phyloP scores from a whole-genome alignment of 2,113 vertebrate genomes.

The Bujurquina vittata region DNA sequence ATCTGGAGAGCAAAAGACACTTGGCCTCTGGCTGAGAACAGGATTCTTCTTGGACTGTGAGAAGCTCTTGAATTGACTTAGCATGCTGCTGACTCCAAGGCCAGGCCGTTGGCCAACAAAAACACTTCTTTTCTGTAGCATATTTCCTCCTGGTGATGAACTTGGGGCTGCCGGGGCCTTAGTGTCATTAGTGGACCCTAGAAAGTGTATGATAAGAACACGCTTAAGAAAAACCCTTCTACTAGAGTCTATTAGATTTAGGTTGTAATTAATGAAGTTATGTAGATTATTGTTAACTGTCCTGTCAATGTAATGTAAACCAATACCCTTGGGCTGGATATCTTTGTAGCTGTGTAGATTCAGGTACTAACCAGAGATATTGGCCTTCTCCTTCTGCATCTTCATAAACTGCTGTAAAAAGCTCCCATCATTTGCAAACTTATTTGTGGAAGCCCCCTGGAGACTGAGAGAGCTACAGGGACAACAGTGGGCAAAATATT shows the following conservation, averaged over 20 bases:
- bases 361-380: constrained; percentile 73
- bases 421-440: constrained; percentile 95
- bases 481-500: neutral
- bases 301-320: neutral
- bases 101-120: constrained; percentile 86
- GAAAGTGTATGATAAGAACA: neutral
- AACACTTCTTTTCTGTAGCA: constrained; percentile 76
- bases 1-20: constrained; percentile 91
- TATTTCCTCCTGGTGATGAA: constrained; percentile 56
- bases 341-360: constrained; percentile 5
- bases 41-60: constrained; percentile 86
- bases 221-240: neutral
- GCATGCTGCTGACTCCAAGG: constrained; percentile 85
- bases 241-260: neutral
- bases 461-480: constrained; percentile 69
- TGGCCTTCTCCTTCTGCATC: constrained; percentile 90
- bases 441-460: constrained; percentile 84
- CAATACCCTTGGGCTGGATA: neutral
- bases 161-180: constrained; percentile 62
- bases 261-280: neutral
- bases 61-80: constrained; percentile 88
- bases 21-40: constrained; percentile 84
- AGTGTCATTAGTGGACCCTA: constrained; percentile 68
- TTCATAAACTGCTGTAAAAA: constrained; percentile 97
- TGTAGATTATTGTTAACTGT: too few species aligned